A percentile compares a stretch with the other conserved stretches of the same genome.
Conservation (phyloP, 2,888 invertebrate genomes). For the Plagodis dolabraria region DNA sequence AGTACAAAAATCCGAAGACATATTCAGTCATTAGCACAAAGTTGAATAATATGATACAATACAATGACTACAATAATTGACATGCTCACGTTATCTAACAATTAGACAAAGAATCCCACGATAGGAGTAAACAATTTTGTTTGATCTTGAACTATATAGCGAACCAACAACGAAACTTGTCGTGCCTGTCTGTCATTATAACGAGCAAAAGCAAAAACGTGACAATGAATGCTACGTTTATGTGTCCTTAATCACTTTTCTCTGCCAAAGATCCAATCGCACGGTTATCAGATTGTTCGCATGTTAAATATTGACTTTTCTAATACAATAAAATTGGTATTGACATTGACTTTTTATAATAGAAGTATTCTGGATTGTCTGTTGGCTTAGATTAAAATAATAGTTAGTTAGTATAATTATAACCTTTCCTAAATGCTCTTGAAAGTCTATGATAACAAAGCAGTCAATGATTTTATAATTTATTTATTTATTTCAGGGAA, state of each 20-base stretch:
- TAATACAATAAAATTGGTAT: conserved; percentile 22
- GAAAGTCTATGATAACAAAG: too few relatives aligned
- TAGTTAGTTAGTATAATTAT: too few relatives aligned
- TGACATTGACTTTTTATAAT: too few relatives aligned
- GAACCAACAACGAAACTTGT: conserved; percentile 29
- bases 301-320: conserved; percentile 30
- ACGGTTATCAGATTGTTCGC: conserved; percentile 36
- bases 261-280: conserved; percentile 25
- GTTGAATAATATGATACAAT: conserved; percentile 26
- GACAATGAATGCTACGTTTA: conserved; percentile 16
- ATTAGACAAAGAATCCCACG: conserved; percentile 25
- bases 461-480: too few relatives aligned
- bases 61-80: conserved; percentile 14
- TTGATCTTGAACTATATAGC: conserved; percentile 36
- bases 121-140: conserved; percentile 21
- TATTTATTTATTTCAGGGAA: too few relatives aligned
- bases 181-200: conserved; percentile 37
- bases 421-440: too few relatives aligned
- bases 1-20: too few relatives aligned
- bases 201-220: conserved; percentile 30
- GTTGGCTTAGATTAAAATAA: too few relatives aligned
- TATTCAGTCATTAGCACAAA: conserved; percentile 23
- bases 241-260: conserved; percentile 11
- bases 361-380: too few relatives aligned
- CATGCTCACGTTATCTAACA: conserved; percentile 20